phyloP scores from a whole-genome alignment of 2,797 vertebrate genomes.

The Paguma larvata region DNA sequence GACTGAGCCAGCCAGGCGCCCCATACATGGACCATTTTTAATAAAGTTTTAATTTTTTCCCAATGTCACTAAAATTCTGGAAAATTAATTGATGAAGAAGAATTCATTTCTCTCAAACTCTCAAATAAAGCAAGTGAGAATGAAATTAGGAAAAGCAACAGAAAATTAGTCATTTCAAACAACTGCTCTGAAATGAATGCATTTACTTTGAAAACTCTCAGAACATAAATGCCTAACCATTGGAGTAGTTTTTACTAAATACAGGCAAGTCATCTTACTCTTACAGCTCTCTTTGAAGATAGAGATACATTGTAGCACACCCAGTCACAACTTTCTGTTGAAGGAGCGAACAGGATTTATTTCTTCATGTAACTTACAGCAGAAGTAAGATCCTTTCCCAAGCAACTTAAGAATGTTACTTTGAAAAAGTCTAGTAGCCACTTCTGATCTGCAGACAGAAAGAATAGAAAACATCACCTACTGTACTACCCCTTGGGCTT shows the following conservation, averaged over 20 bases:
- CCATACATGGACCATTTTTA: neutral
- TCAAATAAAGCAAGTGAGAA: slow-evolving; percentile 14
- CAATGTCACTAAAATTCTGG: neutral
- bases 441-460: neutral
- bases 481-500: neutral
- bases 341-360: neutral
- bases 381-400: slow-evolving; percentile 1
- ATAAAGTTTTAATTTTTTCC: neutral
- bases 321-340: neutral
- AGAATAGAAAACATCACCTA: neutral
- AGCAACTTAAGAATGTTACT: slow-evolving; percentile 5
- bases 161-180: slow-evolving; percentile 6
- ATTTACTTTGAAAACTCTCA: slow-evolving; percentile 41
- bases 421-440: neutral
- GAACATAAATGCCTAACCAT: neutral
- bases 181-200: neutral
- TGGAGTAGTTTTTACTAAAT: neutral
- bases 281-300: neutral
- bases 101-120: neutral
- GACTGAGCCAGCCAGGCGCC: no score
- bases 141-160: neutral
- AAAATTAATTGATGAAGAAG: neutral
- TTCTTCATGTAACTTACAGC: neutral
- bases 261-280: neutral
- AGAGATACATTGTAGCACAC: neutral